Evolutionary conservation across 2,797 vertebrate species (phyloP).

Genomic region (Tapera naevia): DNA sequence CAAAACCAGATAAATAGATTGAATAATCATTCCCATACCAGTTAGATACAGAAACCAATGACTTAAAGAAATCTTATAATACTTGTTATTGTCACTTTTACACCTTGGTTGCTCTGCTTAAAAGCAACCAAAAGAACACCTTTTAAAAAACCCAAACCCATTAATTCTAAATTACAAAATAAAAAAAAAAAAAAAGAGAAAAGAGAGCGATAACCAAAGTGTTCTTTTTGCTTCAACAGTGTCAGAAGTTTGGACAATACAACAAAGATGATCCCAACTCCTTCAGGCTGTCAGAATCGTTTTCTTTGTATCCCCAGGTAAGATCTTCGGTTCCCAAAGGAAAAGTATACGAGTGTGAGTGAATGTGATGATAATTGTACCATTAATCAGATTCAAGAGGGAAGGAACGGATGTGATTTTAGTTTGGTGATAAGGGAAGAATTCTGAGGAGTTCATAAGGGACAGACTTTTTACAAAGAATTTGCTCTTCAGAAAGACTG

Average conservation of each 20-base stretch:
- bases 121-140: neutral
- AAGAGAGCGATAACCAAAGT: neutral
- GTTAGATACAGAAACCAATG: neutral
- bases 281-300: constrained; percentile 92
- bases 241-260: constrained; percentile 98
- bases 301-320: constrained; percentile 98
- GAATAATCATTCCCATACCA: neutral
- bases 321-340: neutral
- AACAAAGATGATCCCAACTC: constrained; percentile 95
- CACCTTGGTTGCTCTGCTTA: neutral
- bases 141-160: neutral
- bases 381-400: neutral
- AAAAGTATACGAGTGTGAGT: neutral
- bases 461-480: neutral
- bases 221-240: constrained; percentile 77
- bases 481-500: neutral
- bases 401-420: neutral
- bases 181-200: neutral
- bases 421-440: neutral
- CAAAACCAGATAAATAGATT: neutral
- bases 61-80: neutral
- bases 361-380: neutral
- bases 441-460: neutral
- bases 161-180: neutral
- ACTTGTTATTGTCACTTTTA: neutral